Evolutionary conservation across 1,140 invertebrate species (phyloP), one percentile per base, ranked within the genome.

Genomic region (Condylostylus longicornis): DNA sequence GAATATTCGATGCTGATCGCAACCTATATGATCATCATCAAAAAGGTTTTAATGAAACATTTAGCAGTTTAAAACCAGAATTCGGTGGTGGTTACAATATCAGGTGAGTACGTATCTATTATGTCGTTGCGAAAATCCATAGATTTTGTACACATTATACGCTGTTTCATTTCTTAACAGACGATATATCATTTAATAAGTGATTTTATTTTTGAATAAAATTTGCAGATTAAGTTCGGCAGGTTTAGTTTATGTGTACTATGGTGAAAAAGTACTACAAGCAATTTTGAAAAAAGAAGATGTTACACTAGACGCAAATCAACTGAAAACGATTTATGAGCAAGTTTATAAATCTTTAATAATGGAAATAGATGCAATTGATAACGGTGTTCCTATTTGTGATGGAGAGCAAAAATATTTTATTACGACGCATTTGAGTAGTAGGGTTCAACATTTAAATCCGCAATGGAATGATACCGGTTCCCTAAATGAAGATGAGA

Each of bases 1-100:
- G 71, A 5, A 72, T 76, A 13, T 98, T 82, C 64, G 73, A 97
- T 66, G 77, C 76, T 33, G 54, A 62, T 2, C 78, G 53, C 31
- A 68, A 81, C 41, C 69, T 81, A 49, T 98, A 82, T 65, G 95
- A 98, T 65, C 95, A 98, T 65, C 95, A 98, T 61, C 94, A 98
- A 64, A 75, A 75, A 62, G 69, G 68, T 23, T 77, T 77, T 41
- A 62, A 56, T 33, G 66, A 74, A 38, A 72, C 71, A 0, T 51
- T 77, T 5, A 69, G 67, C 27, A 61, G 63, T 1, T 33, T 77
- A n/a, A 51, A 58, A 2, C 70, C 72, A 2, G 66, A 73, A 18
- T 39, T 67, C 13, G 54, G 56, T 10, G 51, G 63, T n/a, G 54
- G 65, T 9, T 70, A 62, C 38, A 62, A 69, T 39, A 70, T 72